Conservation (phyloP, 2,888 invertebrate genomes). For the Aradus depressus region DNA sequence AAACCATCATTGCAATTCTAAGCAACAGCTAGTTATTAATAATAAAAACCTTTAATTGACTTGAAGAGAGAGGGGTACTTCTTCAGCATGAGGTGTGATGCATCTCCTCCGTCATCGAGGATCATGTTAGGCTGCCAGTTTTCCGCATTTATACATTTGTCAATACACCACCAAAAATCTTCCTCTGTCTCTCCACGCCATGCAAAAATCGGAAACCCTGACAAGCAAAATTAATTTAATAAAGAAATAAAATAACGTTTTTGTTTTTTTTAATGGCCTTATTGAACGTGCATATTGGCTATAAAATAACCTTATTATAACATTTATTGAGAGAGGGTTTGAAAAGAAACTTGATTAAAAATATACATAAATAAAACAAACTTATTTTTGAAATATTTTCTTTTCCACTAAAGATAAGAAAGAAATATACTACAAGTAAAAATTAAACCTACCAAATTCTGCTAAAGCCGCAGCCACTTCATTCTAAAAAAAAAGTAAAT, state of each 20-base stretch:
- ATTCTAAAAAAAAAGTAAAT: slow-evolving; percentile 49
- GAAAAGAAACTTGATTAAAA: too few relatives aligned
- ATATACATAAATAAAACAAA: too few relatives aligned
- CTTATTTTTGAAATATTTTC: too few relatives aligned
- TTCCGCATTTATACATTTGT: slow-evolving; percentile 82
- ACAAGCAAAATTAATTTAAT: too few relatives aligned
- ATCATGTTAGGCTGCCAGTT: slow-evolving; percentile 98
- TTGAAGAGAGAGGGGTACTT: slow-evolving; percentile 90
- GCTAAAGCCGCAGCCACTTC: slow-evolving; percentile 94
- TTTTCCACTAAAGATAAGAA: too few relatives aligned
- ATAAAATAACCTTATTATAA: too few relatives aligned
- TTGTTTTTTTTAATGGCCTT: too few relatives aligned
- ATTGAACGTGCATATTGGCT: too few relatives aligned
- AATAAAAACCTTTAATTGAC: slow-evolving; percentile 63
- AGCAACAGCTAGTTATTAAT: background rate
- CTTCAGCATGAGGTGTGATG: slow-evolving; percentile 90
- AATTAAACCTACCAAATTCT: slow-evolving; percentile 57
- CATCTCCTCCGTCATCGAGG: slow-evolving; percentile 93
- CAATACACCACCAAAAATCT: slow-evolving; percentile 99
- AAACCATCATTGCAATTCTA: too few relatives aligned
- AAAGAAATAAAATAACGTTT: too few relatives aligned
- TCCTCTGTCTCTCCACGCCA: slow-evolving; percentile 97
- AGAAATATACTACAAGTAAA: too few relatives aligned
- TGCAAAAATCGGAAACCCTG: slow-evolving; percentile 73
- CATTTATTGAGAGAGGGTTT: too few relatives aligned